Evolutionary conservation across 2,797 vertebrate species (phyloP).

Genomic region (Synanceia verrucosa): DNA sequence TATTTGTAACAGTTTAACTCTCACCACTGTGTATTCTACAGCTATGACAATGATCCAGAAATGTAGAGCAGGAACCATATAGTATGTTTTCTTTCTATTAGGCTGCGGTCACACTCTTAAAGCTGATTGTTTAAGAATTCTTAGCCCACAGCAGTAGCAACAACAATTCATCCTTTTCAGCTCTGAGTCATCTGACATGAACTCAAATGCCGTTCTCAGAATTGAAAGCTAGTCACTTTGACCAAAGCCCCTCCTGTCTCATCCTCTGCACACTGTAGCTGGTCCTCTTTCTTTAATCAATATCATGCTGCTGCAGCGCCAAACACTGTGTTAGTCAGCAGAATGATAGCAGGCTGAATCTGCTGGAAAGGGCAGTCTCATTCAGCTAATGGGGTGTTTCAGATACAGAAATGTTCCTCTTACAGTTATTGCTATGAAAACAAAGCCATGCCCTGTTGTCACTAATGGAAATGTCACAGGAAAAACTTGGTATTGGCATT

Average conservation of each 20-base stretch:
- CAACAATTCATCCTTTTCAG: slow-evolving; percentile 39
- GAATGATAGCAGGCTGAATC: slow-evolving; percentile 58
- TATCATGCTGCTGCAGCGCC: slow-evolving; percentile 64
- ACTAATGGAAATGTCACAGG: neutral
- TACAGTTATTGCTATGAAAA: slow-evolving; percentile 24
- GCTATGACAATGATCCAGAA: neutral
- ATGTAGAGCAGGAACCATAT: neutral
- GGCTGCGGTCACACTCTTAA: slow-evolving; percentile 11
- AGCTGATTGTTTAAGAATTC: slow-evolving; percentile 24
- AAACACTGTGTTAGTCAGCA: slow-evolving; percentile 74
- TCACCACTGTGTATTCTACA: neutral
- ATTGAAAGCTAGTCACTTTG: slow-evolving; percentile 29
- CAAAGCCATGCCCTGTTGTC: neutral
- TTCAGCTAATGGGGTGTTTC: slow-evolving; percentile 64
- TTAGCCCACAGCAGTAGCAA: slow-evolving; percentile 22
- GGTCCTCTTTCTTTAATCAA: slow-evolving; percentile 69
- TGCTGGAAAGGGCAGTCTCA: slow-evolving; percentile 68
- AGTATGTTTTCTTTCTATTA: no score
- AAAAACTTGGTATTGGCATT: neutral
- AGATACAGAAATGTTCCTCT: slow-evolving; percentile 50
- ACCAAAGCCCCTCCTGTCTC: slow-evolving; percentile 23
- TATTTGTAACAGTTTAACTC: neutral
- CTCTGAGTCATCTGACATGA: slow-evolving; percentile 46
- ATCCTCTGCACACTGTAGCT: slow-evolving; percentile 41
- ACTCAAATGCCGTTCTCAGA: slow-evolving; percentile 38